These are phyloP conservation scores for Blera fallax DNA, from an alignment of 2,888 invertebrate genomes.

Conservation along the genomic window DNA sequence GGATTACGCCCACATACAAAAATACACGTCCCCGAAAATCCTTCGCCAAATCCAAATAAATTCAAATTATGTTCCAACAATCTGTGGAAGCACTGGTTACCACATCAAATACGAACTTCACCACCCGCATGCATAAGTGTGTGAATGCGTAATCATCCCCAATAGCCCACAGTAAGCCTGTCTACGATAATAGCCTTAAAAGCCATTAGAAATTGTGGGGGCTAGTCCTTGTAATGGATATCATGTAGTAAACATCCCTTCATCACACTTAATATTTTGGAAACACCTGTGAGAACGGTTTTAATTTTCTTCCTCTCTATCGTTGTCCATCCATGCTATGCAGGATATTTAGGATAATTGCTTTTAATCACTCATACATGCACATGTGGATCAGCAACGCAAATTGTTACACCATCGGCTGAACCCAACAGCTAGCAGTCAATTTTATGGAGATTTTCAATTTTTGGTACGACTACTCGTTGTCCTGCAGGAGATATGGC, in stretches of 20 bases:
- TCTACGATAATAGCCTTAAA: constrained; percentile 25
- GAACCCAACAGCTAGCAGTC: background rate
- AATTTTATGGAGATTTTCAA: constrained; percentile 22
- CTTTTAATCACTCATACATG: constrained; percentile 27
- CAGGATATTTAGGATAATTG: constrained; percentile 46
- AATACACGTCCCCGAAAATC: no score
- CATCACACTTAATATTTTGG: constrained; percentile 17
- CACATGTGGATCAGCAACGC: background rate
- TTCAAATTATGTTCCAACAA: constrained; percentile 21
- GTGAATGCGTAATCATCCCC: background rate
- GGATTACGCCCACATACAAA: no score
- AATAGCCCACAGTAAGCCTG: background rate
- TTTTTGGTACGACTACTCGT: constrained; percentile 5
- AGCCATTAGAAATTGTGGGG: background rate
- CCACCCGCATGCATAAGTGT: background rate
- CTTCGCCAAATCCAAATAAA: no score
- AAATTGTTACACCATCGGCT: background rate
- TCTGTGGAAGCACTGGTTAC: constrained; percentile 11
- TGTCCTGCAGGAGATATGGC: background rate
- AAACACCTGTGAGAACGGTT: constrained; percentile 25
- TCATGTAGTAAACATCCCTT: background rate
- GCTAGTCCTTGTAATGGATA: background rate
- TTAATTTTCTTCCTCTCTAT: background rate
- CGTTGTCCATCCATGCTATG: background rate
- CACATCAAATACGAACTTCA: background rate